A percentile compares a stretch with the other conserved stretches of the same genome.
Evolutionary conservation across 2,888 invertebrate species (phyloP).

Genomic region (Belgica antarctica): DNA sequence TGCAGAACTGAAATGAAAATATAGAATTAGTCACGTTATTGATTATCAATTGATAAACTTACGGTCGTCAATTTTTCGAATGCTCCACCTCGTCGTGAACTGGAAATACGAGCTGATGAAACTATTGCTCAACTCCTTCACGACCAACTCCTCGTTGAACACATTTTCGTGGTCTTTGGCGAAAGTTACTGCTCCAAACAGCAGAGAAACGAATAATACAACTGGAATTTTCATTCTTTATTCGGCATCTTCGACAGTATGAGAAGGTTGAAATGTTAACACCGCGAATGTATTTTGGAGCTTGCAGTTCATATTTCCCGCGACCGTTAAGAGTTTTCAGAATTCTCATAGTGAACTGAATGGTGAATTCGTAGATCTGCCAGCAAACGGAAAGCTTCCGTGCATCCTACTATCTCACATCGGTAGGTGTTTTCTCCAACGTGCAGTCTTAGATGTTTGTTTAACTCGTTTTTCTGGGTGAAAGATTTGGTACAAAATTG

Average conservation of each 20-base stretch:
- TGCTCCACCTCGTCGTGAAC: slow-evolving; percentile 78
- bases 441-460: slow-evolving; percentile 9
- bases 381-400: background rate
- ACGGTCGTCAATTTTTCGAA: slow-evolving; percentile 62
- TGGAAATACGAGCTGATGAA: slow-evolving; percentile 89
- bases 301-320: too few species aligned
- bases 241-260: too few species aligned
- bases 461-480: background rate
- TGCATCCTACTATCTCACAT: background rate
- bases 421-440: background rate
- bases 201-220: too few species aligned
- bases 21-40: slow-evolving; percentile 14
- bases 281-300: too few species aligned
- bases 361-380: background rate
- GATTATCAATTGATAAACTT: slow-evolving; percentile 51
- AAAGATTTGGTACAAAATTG: background rate
- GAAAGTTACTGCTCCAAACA: slow-evolving; percentile 26
- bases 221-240: slow-evolving; percentile 32
- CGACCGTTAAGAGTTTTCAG: too few species aligned
- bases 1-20: slow-evolving; percentile 66
- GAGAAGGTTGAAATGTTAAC: too few species aligned
- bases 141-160: slow-evolving; percentile 82
- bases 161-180: slow-evolving; percentile 58
- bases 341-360: background rate
- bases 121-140: slow-evolving; percentile 79